Percentiles rank a stretch among this genome's conserved stretches.
These are phyloP conservation scores for Drosophila subsilvestris DNA, from an alignment of 2,888 invertebrate species.

Conservation along the genomic window DNA sequence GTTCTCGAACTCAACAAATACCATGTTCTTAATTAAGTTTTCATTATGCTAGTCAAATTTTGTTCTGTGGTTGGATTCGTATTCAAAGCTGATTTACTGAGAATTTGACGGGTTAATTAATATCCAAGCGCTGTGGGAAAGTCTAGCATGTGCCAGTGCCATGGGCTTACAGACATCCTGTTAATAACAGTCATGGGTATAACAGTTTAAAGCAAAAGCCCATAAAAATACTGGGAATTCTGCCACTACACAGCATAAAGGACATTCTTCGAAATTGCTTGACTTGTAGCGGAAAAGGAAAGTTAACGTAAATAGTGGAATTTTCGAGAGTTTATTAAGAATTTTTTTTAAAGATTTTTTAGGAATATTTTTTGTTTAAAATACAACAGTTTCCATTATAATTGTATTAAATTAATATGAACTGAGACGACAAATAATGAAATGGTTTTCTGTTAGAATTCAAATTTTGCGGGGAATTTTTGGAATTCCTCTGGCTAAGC, in stretches of 20 bases:
- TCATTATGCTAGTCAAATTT: neutral
- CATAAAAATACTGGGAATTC: constrained; percentile 66
- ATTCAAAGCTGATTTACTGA: neutral
- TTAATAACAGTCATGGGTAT: constrained; percentile 41
- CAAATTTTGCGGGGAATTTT: constrained; percentile 49
- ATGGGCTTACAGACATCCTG: neutral
- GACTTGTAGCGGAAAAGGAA: neutral
- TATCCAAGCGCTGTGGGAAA: neutral
- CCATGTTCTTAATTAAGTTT: neutral
- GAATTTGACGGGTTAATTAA: neutral
- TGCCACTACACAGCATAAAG: neutral
- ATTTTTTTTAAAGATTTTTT: neutral
- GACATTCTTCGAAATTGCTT: constrained; percentile 16
- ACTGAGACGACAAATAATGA: accelerated
- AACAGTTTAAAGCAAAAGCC: constrained; percentile 51
- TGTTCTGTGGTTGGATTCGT: neutral
- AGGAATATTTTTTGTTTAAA: neutral
- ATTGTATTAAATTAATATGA: accelerated
- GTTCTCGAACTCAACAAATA: neutral
- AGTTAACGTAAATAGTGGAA: neutral
- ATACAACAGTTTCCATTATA: neutral
- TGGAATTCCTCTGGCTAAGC: constrained; percentile 43
- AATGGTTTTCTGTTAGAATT: constrained; percentile 4
- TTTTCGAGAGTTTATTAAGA: neutral
- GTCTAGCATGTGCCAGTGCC: neutral